A percentile compares a stretch with the other conserved stretches of the same genome.
phyloP scores from a whole-genome alignment of 2,888 invertebrate genomes.

The Drosophila paracracens region DNA sequence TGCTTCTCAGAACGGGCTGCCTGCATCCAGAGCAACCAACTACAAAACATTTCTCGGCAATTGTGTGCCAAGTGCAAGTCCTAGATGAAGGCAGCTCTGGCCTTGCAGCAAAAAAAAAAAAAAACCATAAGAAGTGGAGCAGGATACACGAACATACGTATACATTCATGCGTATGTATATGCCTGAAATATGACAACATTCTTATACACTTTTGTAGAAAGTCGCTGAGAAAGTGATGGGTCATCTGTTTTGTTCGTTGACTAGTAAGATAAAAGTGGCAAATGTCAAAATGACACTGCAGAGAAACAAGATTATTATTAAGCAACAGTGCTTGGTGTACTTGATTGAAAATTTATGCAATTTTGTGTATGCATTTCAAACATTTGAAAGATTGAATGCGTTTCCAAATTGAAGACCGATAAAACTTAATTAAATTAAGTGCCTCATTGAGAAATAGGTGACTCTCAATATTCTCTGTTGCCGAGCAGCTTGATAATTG shows the following conservation, averaged over 20 bases:
- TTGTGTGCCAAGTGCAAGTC: conserved; percentile 59
- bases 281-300: neutral
- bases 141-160: conserved; percentile 1
- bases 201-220: conserved; percentile 23
- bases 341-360: neutral
- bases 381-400: neutral
- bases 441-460: neutral
- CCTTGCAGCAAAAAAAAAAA: conserved; percentile 43
- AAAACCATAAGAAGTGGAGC: conserved; percentile 15
- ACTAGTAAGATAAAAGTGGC: neutral
- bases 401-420: neutral
- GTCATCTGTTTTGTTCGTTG: neutral
- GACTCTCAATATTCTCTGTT: neutral
- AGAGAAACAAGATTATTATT: neutral
- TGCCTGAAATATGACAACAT: conserved; percentile 23
- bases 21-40: conserved; percentile 22
- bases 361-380: neutral
- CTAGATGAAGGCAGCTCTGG: conserved; percentile 42
- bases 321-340: neutral
- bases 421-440: conserved; percentile 16
- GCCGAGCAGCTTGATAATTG: conserved; percentile 1
- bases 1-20: conserved; percentile 33
- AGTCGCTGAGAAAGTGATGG: neutral
- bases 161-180: neutral
- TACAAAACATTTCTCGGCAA: conserved; percentile 60